Evolutionary conservation across 2,797 vertebrate genomes (phyloP).

Genomic region (Buceros bicornis): DNA sequence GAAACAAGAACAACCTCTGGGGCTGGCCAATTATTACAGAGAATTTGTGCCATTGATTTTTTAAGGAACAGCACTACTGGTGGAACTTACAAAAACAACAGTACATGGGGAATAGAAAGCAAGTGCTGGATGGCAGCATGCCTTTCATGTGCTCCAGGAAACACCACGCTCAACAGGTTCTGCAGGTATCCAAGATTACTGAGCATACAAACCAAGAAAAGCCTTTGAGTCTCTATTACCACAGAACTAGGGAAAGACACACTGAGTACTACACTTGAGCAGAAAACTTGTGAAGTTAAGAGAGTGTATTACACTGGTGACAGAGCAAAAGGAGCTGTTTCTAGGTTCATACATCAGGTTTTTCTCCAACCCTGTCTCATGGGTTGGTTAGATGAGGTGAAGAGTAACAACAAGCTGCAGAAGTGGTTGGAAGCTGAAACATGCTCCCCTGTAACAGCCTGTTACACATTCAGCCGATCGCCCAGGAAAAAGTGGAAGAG

Average conservation of each 20-base stretch:
- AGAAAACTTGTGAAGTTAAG: background rate
- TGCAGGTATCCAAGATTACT: background rate
- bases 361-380: background rate
- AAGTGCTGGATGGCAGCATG: background rate
- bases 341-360: background rate
- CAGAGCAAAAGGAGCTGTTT: background rate
- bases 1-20: background rate
- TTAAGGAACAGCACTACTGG: background rate
- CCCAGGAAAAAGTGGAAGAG: background rate
- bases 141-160: background rate
- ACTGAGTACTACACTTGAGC: background rate
- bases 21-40: background rate
- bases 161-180: background rate
- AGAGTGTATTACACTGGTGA: too few relatives aligned
- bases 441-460: background rate
- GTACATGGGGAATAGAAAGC: background rate
- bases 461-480: background rate
- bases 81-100: background rate
- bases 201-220: background rate
- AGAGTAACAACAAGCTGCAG: background rate
- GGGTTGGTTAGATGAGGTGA: background rate
- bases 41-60: background rate
- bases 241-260: background rate
- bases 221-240: background rate
- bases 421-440: background rate